These are phyloP conservation scores for Anarrhichthys ocellatus DNA, from an alignment of 2,113 vertebrate species.

Conservation along the genomic window DNA sequence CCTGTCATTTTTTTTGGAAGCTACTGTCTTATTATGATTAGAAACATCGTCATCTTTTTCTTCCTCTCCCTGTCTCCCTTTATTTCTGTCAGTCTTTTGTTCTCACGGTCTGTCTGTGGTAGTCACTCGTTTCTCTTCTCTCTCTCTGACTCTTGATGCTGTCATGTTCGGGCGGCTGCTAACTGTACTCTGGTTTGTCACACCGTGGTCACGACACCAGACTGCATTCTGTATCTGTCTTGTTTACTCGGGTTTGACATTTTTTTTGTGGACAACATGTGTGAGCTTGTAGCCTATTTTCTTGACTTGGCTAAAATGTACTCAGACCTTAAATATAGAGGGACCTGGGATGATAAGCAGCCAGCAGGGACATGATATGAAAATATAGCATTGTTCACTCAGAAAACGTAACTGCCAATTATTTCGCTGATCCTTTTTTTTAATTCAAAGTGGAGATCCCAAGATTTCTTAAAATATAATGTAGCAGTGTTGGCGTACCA, in stretches of 20 bases:
- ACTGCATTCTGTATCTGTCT: background rate
- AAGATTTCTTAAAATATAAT: background rate
- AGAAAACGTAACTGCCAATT: no score
- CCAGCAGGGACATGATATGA: background rate
- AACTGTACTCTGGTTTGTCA: slow-evolving; percentile 40
- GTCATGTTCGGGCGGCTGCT: slow-evolving; percentile 19
- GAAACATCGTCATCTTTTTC: slow-evolving; percentile 18
- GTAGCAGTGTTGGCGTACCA: no score
- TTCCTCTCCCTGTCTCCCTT: slow-evolving; percentile 10
- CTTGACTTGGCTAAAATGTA: background rate
- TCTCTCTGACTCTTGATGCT: slow-evolving; percentile 24
- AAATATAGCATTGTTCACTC: background rate
- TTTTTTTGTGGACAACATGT: background rate
- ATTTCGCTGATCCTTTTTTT: background rate
- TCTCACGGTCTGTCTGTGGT: slow-evolving; percentile 12
- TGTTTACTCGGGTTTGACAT: background rate
- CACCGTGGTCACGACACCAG: background rate
- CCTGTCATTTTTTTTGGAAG: slow-evolving; percentile 67
- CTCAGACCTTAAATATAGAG: background rate
- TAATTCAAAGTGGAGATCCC: background rate
- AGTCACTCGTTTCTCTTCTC: slow-evolving; percentile 13
- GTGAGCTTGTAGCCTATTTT: background rate
- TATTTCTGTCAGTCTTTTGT: slow-evolving; percentile 16
- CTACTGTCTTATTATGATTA: slow-evolving; percentile 45
- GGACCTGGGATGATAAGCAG: background rate